Evolutionary conservation across 2,113 vertebrate species (phyloP).

Genomic region (Pelmatolapia mariae): DNA sequence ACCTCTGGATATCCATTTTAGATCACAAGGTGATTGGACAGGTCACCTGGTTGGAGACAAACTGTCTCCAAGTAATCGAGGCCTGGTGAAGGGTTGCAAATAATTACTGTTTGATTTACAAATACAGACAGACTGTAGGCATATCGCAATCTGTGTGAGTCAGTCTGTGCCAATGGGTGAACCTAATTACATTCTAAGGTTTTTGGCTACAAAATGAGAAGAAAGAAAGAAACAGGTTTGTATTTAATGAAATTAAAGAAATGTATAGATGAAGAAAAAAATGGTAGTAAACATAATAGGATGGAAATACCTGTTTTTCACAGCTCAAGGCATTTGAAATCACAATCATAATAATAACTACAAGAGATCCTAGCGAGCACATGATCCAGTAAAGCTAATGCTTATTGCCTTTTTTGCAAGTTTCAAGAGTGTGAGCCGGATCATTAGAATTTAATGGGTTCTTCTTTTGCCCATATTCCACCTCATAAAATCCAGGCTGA

Average conservation of each 20-base stretch:
- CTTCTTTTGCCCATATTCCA: background rate
- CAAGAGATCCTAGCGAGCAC: background rate
- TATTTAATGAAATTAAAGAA: background rate
- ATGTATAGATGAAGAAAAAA: rapidly evolving
- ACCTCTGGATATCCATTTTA: background rate
- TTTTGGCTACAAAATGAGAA: background rate
- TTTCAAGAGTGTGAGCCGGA: background rate
- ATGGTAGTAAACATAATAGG: background rate
- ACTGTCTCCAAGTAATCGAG: background rate
- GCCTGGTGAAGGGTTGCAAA: background rate
- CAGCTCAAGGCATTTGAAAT: background rate
- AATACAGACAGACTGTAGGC: background rate
- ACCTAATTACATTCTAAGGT: background rate
- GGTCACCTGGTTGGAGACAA: background rate
- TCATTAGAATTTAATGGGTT: background rate
- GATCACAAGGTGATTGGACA: background rate
- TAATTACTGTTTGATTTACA: background rate
- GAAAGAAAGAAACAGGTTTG: background rate
- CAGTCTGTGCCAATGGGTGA: background rate
- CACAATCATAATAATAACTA: background rate
- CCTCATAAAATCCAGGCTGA: background rate
- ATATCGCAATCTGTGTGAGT: background rate
- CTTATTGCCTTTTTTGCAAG: background rate
- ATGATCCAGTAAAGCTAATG: background rate
- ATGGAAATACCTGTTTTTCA: background rate